Base-by-base conservation (phyloP, 2,113 vertebrate species). In the Diadophis punctatus region DNA sequence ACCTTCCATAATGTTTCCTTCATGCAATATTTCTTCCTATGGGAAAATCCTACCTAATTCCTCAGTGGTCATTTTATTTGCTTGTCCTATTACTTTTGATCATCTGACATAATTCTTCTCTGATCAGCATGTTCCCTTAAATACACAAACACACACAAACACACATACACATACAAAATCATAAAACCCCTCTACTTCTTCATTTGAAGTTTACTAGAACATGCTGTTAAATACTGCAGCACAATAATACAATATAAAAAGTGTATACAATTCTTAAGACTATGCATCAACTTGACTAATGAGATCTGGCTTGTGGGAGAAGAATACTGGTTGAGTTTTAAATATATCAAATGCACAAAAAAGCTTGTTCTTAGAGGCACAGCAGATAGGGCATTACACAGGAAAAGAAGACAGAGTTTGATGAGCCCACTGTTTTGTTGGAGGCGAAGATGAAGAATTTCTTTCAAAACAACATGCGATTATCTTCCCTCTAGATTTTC, bases 251-350 rank as follows among this genome's bases (percentile, higher is more conserved):
- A 63, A 91, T 90, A 53, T 14, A 49, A 91, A n/a, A 86, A 94
- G 88, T 60, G 16, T 92, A 58, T 74, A 48, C 25, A 0, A 0
- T 86, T 91, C 90, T 94, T 94, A 95, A 93, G 95, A 97, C 96
- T 96, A 95, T 90, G 93, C 94, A 94, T 95, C 55, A 86, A 95
- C 95, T 95, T 95, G 96, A 94, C 89, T 3, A 90, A 9, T 74
- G 0, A 89, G 94, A 68, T 90, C 8, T 4, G 9, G 89, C 92
- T 93, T 11, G 93, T 88, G 9, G 87, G 55, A 68, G 39, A 91
- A 92, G 58, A 0, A 48, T 53, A 20, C 11, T 3, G 90, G 90
- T 30, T 85, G 39, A 12, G 25, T 2, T 5, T 9, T 0, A 90
- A 53, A 91, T 89, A 58, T 91, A 53, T 53, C 0, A 0, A 30